Conservation (phyloP, 2,888 invertebrate genomes). For the Scaptomyza cyrtandrae region DNA sequence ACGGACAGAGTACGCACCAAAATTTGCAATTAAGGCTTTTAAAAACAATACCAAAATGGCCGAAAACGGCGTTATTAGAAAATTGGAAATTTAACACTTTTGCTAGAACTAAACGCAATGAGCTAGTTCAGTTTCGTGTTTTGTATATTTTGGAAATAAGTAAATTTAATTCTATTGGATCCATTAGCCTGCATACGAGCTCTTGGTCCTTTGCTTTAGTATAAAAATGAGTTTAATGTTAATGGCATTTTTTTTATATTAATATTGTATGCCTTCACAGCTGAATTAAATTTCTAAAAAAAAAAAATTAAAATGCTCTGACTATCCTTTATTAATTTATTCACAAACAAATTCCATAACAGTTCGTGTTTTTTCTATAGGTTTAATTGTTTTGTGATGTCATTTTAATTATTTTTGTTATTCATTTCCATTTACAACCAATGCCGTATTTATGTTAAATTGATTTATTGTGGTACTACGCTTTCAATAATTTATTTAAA, state of each 20-base stretch:
- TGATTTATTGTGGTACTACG: conserved; percentile 11
- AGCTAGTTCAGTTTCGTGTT: background rate
- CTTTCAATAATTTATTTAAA: conserved; percentile 36
- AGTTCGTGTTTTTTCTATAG: conserved; percentile 29
- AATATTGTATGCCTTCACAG: conserved; percentile 42
- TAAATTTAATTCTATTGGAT: background rate
- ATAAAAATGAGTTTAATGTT: conserved; percentile 12
- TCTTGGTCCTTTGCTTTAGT: background rate
- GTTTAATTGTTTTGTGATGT: conserved; percentile 34
- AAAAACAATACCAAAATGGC: conserved; percentile 51
- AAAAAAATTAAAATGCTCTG: conserved; percentile 15
- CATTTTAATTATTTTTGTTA: conserved; percentile 58
- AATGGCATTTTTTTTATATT: conserved; percentile 29
- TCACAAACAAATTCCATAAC: conserved; percentile 52
- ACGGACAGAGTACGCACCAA: background rate
- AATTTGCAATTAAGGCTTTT: conserved; percentile 64
- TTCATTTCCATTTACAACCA: conserved; percentile 40
- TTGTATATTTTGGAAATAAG: background rate
- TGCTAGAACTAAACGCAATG: conserved; percentile 6
- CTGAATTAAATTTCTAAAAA: conserved; percentile 39
- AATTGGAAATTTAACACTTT: conserved; percentile 61
- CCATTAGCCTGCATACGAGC: background rate
- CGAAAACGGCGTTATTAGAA: conserved; percentile 64
- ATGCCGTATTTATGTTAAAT: conserved; percentile 5
- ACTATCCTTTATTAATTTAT: conserved; percentile 42